Percentiles rank a stretch among this genome's conserved stretches.
These are phyloP conservation scores for Mugil cephalus DNA, from an alignment of 2,113 vertebrate species.

Conservation along the genomic window DNA sequence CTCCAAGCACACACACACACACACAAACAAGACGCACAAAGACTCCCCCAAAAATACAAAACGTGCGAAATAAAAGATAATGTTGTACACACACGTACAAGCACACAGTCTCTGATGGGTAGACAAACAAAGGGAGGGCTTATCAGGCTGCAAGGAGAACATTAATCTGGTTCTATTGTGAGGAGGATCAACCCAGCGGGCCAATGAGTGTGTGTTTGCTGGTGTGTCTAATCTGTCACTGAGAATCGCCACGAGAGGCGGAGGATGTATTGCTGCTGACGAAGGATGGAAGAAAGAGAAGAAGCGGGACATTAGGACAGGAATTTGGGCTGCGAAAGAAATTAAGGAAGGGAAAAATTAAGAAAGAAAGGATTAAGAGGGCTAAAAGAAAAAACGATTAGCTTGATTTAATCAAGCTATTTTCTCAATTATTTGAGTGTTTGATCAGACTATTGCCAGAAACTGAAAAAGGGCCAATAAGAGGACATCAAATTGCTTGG, in stretches of 20 bases:
- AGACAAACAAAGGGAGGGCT: slow-evolving; percentile 67
- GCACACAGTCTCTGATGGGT: slow-evolving; percentile 28
- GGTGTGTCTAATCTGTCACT: slow-evolving; percentile 54
- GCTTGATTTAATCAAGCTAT: too few relatives aligned
- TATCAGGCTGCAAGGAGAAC: slow-evolving; percentile 69
- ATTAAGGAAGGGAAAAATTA: too few relatives aligned
- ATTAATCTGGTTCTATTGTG: slow-evolving; percentile 73
- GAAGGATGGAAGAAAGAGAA: slow-evolving; percentile 8
- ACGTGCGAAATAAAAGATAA: slow-evolving; percentile 25
- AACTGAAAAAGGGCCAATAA: too few relatives aligned
- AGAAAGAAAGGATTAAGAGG: too few relatives aligned
- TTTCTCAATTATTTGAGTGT: too few relatives aligned
- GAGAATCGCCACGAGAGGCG: slow-evolving; percentile 45
- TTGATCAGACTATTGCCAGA: too few relatives aligned
- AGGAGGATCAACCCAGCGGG: slow-evolving; percentile 58
- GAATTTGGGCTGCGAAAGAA: too few relatives aligned
- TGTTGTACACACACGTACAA: neutral
- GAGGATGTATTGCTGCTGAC: slow-evolving; percentile 27
- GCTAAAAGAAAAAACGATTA: too few relatives aligned
- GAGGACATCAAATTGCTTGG: too few relatives aligned
- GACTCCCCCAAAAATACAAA: slow-evolving; percentile 6
- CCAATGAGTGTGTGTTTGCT: slow-evolving; percentile 12
- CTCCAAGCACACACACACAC: slow-evolving; percentile 3
- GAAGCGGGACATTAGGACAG: neutral
- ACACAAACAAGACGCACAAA: neutral